Percentiles rank a stretch among this genome's conserved stretches.
Evolutionary conservation across 2,797 vertebrate species (phyloP).

Genomic region (Ctenopoma kingsleyae): DNA sequence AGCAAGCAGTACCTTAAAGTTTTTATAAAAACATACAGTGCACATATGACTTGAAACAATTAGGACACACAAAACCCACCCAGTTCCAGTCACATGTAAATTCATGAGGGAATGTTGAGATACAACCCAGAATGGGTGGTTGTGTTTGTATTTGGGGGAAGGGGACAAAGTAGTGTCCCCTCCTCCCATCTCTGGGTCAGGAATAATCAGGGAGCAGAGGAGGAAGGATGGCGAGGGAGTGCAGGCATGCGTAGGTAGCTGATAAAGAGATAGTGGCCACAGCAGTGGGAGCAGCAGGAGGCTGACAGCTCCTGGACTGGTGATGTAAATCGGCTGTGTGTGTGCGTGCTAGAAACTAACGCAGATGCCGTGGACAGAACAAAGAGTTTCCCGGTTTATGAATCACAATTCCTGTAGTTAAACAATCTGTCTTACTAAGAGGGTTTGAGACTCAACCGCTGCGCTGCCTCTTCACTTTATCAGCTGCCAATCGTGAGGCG

Average conservation of each 20-base stretch:
- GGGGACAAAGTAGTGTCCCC: slow-evolving; percentile 44
- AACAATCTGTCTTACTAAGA: slow-evolving; percentile 27
- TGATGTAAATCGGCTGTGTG: slow-evolving; percentile 73
- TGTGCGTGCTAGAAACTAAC: slow-evolving; percentile 14
- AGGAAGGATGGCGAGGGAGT: slow-evolving; percentile 65
- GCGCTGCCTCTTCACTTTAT: slow-evolving; percentile 11
- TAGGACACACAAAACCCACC: neutral
- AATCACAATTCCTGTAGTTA: slow-evolving; percentile 50
- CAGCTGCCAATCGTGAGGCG: neutral
- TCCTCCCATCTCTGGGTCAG: slow-evolving; percentile 59
- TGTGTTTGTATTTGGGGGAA: slow-evolving; percentile 32
- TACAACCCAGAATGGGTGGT: slow-evolving; percentile 23
- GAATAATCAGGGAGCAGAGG: slow-evolving; percentile 57
- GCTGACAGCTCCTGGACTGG: slow-evolving; percentile 63
- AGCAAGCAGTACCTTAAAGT: neutral
- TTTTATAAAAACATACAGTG: neutral
- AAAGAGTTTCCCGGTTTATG: slow-evolving; percentile 51
- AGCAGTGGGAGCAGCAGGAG: slow-evolving; percentile 76
- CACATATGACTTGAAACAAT: neutral
- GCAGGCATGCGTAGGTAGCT: slow-evolving; percentile 77
- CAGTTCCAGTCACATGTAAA: slow-evolving; percentile 24
- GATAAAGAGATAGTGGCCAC: slow-evolving; percentile 79
- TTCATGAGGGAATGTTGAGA: slow-evolving; percentile 47
- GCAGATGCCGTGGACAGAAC: slow-evolving; percentile 47
- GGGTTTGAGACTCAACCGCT: slow-evolving; percentile 9